Base-by-base conservation (phyloP, 2,888 invertebrate species). In the Arrhopalites spinosus region DNA sequence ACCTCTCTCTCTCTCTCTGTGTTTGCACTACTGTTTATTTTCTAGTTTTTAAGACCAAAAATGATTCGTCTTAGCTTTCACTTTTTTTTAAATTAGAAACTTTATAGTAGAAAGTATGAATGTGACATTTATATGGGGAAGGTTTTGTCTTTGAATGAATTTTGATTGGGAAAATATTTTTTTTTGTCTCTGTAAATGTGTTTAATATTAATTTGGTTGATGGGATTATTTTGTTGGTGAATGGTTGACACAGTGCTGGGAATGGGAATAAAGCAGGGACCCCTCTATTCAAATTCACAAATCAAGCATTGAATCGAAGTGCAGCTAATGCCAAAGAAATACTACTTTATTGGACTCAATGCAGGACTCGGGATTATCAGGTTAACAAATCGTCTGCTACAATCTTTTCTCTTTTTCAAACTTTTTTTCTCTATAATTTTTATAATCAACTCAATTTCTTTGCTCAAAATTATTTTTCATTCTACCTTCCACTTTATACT, bases 331-430 rank as follows among this genome's bases (percentile, higher is more conserved):
- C 96, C 88, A 98, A 97, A 91, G 96, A 97, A 87, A 91, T 95
- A 88, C 90, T 98, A 87, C 91, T 98, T 88, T 91, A 93, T 88
- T 98, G 98, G 98, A 95, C 95, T 89, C 93, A 94, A 88, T 92
- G 93, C 89, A 96, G 96, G 91, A 96, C 96, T 85, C 92, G 93
- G 90, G 96, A 94, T 89, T 98, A 98, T 89, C 93, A 96, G 93
- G 97, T 96, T 50, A 50, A 3, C 50, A 50, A 50, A 50, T 8
- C 15, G 15, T n/a, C n/a, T 3, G n/a, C 17, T n/a, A n/a, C n/a
- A n/a, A n/a, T 50, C 50, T 5, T n/a, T 50, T 8, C 15, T 17
- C n/a, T n/a, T n/a, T n/a, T n/a, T 23, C 7, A 15, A 13, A 61
- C 20, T 23, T 25, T 61, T 7, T 61, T 25, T 27, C 29, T 61